Evolutionary conservation across 2,888 invertebrate genomes (phyloP).

Genomic region (Drosophila mayaguana): DNA sequence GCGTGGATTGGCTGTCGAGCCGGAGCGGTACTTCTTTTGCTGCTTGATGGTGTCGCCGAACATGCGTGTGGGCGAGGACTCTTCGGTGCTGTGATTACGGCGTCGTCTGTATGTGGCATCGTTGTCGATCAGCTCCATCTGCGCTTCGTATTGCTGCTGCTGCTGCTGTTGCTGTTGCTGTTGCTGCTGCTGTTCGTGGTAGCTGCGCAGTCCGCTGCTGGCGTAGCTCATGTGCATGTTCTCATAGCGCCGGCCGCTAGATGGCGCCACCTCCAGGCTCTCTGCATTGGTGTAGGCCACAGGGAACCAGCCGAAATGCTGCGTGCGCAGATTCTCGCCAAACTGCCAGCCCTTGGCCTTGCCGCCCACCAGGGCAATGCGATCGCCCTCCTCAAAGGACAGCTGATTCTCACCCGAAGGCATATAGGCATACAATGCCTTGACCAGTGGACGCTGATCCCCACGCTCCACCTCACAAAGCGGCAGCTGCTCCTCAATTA

Average conservation of each 20-base stretch:
- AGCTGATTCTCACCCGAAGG: slow-evolving; percentile 96
- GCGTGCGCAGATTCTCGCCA: slow-evolving; percentile 96
- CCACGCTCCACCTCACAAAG: slow-evolving; percentile 77
- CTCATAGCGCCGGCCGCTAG: slow-evolving; percentile 72
- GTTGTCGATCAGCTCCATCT: slow-evolving; percentile 73
- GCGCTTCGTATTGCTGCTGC: slow-evolving; percentile 75
- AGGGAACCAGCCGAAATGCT: slow-evolving; percentile 97
- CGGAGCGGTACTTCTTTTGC: slow-evolving; percentile 86
- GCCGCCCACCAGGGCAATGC: slow-evolving; percentile 94
- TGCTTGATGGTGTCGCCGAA: slow-evolving; percentile 89
- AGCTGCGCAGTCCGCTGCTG: slow-evolving; percentile 70
- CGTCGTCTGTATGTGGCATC: slow-evolving; percentile 78
- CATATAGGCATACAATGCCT: slow-evolving; percentile 95
- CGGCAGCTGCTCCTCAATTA: slow-evolving; percentile 59
- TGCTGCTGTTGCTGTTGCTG: slow-evolving; percentile 69
- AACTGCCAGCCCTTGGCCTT: slow-evolving; percentile 98
- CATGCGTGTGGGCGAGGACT: slow-evolving; percentile 88
- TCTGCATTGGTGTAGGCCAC: slow-evolving; percentile 96
- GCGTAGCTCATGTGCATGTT: slow-evolving; percentile 83
- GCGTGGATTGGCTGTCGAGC: slow-evolving; percentile 86
- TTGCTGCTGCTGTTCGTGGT: slow-evolving; percentile 74
- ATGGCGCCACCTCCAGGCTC: slow-evolving; percentile 84
- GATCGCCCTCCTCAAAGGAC: slow-evolving; percentile 95
- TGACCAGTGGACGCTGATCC: slow-evolving; percentile 91
- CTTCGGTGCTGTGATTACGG: slow-evolving; percentile 81